Evolutionary conservation across 2,797 vertebrate genomes (phyloP).

Genomic region (Sciurus vulgaris): DNA sequence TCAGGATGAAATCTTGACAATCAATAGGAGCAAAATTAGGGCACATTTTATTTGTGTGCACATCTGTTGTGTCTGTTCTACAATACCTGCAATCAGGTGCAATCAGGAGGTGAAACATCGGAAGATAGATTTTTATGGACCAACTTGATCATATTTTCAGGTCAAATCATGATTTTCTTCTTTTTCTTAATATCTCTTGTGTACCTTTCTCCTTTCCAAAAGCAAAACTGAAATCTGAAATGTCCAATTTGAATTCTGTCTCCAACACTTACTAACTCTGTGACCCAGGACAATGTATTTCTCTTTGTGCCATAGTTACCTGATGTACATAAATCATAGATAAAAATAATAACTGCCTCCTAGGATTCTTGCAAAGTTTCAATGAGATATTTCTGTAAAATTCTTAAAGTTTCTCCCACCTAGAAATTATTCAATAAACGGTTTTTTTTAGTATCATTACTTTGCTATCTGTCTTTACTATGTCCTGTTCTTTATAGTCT

Average conservation of each 20-base stretch:
- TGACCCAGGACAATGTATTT: neutral
- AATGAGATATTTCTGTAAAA: neutral
- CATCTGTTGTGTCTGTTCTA: neutral
- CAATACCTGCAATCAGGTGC: neutral
- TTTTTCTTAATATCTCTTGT: neutral
- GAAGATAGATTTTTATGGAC: neutral
- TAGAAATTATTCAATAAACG: neutral
- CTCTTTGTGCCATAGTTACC: neutral
- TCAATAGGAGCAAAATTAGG: neutral
- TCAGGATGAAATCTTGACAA: conserved; percentile 15
- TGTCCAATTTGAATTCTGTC: neutral
- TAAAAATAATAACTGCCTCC: neutral
- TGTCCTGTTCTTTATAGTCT: neutral
- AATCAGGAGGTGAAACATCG: neutral
- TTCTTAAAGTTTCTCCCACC: neutral
- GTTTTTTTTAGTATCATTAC: neutral
- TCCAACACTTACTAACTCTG: neutral
- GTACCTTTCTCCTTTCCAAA: conserved; percentile 31
- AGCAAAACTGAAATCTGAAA: neutral
- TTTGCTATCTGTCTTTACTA: neutral
- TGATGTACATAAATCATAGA: neutral
- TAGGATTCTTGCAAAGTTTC: neutral
- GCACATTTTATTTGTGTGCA: neutral
- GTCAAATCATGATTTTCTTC: conserved; percentile 6
- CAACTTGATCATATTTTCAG: neutral